A percentile compares a stretch with the other conserved stretches of the same genome.
phyloP scores from a whole-genome alignment of 2,888 invertebrate species.

The Holacanthella duospinosa region DNA sequence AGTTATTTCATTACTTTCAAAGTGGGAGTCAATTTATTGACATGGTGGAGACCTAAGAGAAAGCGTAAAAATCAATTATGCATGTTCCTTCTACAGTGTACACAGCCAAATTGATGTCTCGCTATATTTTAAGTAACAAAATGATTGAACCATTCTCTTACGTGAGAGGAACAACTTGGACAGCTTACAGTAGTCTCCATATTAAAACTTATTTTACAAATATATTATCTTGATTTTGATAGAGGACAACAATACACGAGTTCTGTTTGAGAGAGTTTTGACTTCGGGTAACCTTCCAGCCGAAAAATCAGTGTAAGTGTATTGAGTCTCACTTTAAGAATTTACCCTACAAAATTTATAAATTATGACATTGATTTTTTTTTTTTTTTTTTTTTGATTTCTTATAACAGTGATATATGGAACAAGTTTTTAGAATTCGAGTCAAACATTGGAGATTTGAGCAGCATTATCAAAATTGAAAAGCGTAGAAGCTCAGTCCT shows the following conservation, averaged over 20 bases:
- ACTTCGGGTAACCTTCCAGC: conserved; percentile 82
- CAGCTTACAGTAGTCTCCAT: too few relatives aligned
- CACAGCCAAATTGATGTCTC: too few relatives aligned
- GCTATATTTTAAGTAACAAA: too few relatives aligned
- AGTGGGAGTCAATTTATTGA: too few relatives aligned
- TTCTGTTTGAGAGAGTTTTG: conserved; percentile 92
- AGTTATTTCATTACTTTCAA: too few relatives aligned
- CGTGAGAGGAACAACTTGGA: too few relatives aligned
- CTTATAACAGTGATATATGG: conserved; percentile 96
- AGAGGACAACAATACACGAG: conserved; percentile 99
- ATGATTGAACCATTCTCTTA: too few relatives aligned
- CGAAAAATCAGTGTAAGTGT: conserved; percentile 75
- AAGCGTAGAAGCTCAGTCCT: conserved; percentile 79
- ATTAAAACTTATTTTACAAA: too few relatives aligned
- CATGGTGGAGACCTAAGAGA: too few relatives aligned
- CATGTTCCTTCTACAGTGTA: too few relatives aligned
- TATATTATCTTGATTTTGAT: conserved; percentile 30
- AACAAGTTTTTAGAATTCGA: conserved; percentile 97
- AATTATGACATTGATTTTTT: background rate
- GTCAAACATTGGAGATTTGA: conserved; percentile 93
- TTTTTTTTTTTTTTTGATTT: too few relatives aligned
- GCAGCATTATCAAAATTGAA: conserved; percentile 95
- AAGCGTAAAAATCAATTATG: too few relatives aligned
- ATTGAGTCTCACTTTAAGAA: conserved; percentile 5
- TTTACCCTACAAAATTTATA: background rate